Base-by-base conservation (phyloP, 2,797 vertebrate genomes). In the Etheostoma nigrum region DNA sequence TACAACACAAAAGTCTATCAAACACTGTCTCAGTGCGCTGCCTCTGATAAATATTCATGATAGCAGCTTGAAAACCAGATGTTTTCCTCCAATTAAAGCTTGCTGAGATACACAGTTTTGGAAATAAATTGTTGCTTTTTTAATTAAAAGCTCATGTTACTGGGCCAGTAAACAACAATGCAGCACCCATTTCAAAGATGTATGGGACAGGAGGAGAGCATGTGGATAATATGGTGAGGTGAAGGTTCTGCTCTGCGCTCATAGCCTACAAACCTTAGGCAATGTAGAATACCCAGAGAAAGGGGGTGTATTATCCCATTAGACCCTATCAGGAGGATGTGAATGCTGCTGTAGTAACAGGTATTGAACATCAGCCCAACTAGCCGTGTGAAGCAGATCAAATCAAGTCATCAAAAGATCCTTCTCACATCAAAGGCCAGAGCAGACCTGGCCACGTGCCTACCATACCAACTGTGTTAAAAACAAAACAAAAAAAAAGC, bases 31-130 rank as follows among this genome's bases (percentile, higher is more conserved):
- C 90, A 78, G 86, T 88, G 85, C 68, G 84, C 89, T 79, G 84
- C 79, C n/a, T 78, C 81, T 82, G 82, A 94, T 94, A 93, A 94
- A 95, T 95, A 95, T 94, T 94, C 92, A 95, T 93, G 85, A 84
- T 76, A 81, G 68, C 89, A 88, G 88, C 82, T 90, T 84, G 90
- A 94, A 92, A 95, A 95, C 79, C 93, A 95, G 93, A 88, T 95
- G 94, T 94, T 94, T 94, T 78, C 75, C 81, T 88, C 91, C 90
- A 92, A 93, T 94, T 94, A 95, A 91, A 92, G 78, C 76, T 90
- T 54, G 76, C 70, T 21, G 62, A 90, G 72, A 91, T 86, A 68
- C 85, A 79, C 85, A 78, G 73, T 91, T 94, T 92, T 90, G 83
- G 80, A 92, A 91, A 92, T 88, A 89, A 91, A 91, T 85, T 86